A percentile compares a stretch with the other conserved stretches of the same genome.
Evolutionary conservation across 35 echinoderm and acorn worm genomes (phyloP).

Genomic region (Apostichopus japonicus): DNA sequence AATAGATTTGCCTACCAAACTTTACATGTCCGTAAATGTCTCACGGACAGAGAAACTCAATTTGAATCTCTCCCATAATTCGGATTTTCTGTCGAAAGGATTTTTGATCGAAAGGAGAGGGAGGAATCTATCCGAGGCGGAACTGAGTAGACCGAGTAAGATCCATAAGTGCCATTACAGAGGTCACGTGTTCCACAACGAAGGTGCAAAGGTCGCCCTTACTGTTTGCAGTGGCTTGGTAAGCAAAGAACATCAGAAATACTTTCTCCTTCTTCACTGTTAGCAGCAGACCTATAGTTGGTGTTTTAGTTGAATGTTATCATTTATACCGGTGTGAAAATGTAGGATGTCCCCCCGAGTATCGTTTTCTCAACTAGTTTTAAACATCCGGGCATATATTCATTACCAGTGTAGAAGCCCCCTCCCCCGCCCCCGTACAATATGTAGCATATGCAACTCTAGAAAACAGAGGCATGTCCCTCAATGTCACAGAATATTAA

Average conservation of each 20-base stretch:
- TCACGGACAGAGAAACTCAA: not conserved
- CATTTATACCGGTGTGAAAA: too few species aligned
- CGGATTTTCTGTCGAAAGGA: slow-evolving; percentile 44
- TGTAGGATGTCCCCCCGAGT: too few species aligned
- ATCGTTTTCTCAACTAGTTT: too few species aligned
- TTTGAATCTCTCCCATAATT: slow-evolving; percentile 22
- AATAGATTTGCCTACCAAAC: not conserved
- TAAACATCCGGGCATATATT: too few species aligned
- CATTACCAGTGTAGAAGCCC: too few species aligned
- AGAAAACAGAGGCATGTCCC: too few species aligned
- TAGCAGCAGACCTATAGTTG: too few species aligned
- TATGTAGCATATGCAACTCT: too few species aligned
- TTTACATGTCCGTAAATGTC: slow-evolving; percentile 10
- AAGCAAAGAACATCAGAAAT: not conserved
- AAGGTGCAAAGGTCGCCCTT: slow-evolving; percentile 35
- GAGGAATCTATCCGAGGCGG: slow-evolving; percentile 19
- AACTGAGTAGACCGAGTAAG: not conserved
- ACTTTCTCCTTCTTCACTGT: too few species aligned
- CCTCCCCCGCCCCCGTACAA: too few species aligned
- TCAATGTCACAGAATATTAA: too few species aligned
- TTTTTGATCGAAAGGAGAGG: slow-evolving; percentile 51
- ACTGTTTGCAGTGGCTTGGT: slow-evolving; percentile 50
- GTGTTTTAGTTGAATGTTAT: too few species aligned
- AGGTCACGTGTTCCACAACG: slow-evolving; percentile 33
- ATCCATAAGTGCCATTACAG: slow-evolving; percentile 40